Conservation (phyloP, 2,888 invertebrate species). For the Parascotia fuliginaria region DNA sequence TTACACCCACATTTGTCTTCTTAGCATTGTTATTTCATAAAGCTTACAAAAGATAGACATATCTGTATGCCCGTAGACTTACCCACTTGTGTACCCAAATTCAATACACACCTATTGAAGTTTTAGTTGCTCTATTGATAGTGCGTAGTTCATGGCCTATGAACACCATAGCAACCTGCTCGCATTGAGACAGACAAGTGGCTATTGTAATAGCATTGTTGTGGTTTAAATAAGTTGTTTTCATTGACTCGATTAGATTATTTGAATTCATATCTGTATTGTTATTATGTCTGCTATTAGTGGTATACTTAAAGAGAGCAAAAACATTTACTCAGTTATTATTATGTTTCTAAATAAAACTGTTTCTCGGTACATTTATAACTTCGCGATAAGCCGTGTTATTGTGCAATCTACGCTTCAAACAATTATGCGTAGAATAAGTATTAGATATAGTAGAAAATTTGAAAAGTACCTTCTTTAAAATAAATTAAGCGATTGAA, state of each 20-base stretch:
- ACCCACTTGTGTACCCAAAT: too few relatives aligned
- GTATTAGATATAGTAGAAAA: too few relatives aligned
- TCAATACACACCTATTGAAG: background rate
- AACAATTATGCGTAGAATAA: too few relatives aligned
- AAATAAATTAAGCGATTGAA: too few relatives aligned
- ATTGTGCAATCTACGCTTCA: background rate
- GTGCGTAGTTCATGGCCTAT: constrained; percentile 34
- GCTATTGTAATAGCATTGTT: background rate
- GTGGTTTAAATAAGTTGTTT: background rate
- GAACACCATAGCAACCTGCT: constrained; percentile 19
- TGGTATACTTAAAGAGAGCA: too few relatives aligned
- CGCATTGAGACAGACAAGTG: constrained; percentile 11
- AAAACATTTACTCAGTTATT: too few relatives aligned
- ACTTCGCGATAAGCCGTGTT: background rate
- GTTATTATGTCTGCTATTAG: too few relatives aligned
- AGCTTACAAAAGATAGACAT: too few relatives aligned
- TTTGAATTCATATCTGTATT: background rate
- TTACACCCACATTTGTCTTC: too few relatives aligned
- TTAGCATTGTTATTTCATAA: too few relatives aligned
- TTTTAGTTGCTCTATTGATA: constrained; percentile 6
- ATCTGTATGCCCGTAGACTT: too few relatives aligned
- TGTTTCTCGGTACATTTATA: background rate
- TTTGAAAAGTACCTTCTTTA: too few relatives aligned
- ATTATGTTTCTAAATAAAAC: background rate
- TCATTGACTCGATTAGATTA: background rate